phyloP scores from a whole-genome alignment of 2,113 vertebrate genomes.

The Atrichornis clamosus region DNA sequence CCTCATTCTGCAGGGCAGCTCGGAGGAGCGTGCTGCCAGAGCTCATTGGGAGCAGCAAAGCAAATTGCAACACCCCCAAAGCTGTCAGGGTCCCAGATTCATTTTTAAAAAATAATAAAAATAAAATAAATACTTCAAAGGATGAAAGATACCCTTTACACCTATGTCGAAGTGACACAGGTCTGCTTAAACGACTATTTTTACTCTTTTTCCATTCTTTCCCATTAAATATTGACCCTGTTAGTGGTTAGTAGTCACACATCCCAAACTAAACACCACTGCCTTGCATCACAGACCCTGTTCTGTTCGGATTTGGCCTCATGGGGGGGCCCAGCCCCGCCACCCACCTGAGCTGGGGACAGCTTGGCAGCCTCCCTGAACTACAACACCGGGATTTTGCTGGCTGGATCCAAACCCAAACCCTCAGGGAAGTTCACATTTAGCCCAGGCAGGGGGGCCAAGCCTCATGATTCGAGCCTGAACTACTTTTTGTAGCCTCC shows the following conservation, averaged over 20 bases:
- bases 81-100: neutral
- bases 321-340: neutral
- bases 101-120: neutral
- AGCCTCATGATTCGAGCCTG: neutral
- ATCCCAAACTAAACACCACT: slow-evolving; percentile 33
- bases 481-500: neutral
- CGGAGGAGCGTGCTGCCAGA: neutral
- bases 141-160: neutral
- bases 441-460: neutral
- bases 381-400: fast-evolving
- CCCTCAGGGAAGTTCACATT: neutral
- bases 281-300: slow-evolving; percentile 19
- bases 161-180: neutral
- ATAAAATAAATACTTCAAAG: neutral
- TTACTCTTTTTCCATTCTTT: slow-evolving; percentile 15
- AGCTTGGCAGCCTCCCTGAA: neutral
- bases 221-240: slow-evolving; percentile 53
- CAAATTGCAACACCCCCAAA: neutral
- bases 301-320: neutral
- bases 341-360: neutral
- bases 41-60: neutral
- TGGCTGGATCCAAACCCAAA: neutral
- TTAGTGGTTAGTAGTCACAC: neutral
- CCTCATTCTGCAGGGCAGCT: neutral
- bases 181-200: neutral